Evolutionary conservation across 2,113 vertebrate species (phyloP).

Genomic region (Coreoperca whiteheadi): DNA sequence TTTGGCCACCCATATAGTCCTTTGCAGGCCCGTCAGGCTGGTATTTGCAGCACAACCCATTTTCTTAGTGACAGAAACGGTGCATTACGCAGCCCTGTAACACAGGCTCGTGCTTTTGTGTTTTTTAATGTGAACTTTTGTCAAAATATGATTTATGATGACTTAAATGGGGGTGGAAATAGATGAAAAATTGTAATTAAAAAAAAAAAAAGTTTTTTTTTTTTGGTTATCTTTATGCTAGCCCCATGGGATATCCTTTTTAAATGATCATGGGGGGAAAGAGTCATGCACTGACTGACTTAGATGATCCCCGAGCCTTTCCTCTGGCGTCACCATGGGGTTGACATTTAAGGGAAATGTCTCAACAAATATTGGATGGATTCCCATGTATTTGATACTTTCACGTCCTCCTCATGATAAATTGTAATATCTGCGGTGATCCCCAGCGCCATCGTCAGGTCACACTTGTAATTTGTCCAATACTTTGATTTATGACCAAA

Average conservation of each 20-base stretch:
- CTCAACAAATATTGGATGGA: not conserved
- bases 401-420: too few species aligned
- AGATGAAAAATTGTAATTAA: not conserved
- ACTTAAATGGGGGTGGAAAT: not conserved
- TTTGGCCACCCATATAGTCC: not conserved
- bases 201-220: not conserved
- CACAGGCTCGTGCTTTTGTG: constrained; percentile 2
- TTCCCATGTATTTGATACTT: not conserved
- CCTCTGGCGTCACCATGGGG: not conserved
- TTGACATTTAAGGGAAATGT: not conserved
- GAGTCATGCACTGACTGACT: too few species aligned
- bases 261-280: not conserved
- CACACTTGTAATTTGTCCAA: too few species aligned
- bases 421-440: not conserved
- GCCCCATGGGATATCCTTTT: too few species aligned
- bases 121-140: constrained; percentile 11
- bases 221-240: not conserved
- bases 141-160: constrained; percentile 9
- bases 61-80: not conserved
- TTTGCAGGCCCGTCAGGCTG: not conserved
- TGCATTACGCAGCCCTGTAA: constrained; percentile 2
- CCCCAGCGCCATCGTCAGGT: not conserved
- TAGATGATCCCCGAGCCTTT: too few species aligned
- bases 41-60: not conserved
- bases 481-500: too few species aligned